Base-by-base conservation (phyloP, 1,140 invertebrate species). In the Drosophila serrata region DNA sequence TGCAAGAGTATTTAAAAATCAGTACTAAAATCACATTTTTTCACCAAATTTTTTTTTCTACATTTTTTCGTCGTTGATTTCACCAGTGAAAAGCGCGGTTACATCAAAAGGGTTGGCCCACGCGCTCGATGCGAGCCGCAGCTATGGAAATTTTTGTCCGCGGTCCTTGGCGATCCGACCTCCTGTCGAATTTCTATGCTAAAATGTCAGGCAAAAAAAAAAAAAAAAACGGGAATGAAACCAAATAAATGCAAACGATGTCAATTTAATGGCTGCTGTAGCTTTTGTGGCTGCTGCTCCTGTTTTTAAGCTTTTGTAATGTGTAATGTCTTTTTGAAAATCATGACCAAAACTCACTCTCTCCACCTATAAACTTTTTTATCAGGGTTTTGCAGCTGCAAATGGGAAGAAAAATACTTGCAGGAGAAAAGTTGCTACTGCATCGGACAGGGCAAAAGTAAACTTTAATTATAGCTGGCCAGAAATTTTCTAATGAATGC, bases 161-260 rank as follows among this genome's bases (percentile, higher is more conserved):
- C n/a, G 51, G 33, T 48, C 65, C 61, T 53, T 13, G 42, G 22
- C 29, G 42, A 22, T 49, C 53, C 73, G 35, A 45, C 69, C 59
- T 77, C 61, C 85, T 90, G 86, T 90, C 85, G 81, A 90, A 90
- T 90, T 85, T 90, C 80, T 90, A 90, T 90, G 81, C 81, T 77
- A 90, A 90, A 90, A 88, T 87, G 84, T 87, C 81, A 80, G 79
- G 74, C 61, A 76, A 62, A 74, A 76, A 67, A n/a, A n/a, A n/a
- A n/a, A n/a, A n/a, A n/a, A n/a, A n/a, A n/a, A n/a, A n/a, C 45
- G 53, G 31, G 67, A 81, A 65, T 90, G 78, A 81, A 90, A 90
- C 76, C 69, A 90, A 88, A 88, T 90, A 86, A 88, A 86, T 69
- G 79, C 84, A 86, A 86, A 87, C 82, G 84, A 87, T 75, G 86